These are phyloP conservation scores for Limenitis camilla DNA, from an alignment of 2,888 invertebrate genomes.

Conservation along the genomic window DNA sequence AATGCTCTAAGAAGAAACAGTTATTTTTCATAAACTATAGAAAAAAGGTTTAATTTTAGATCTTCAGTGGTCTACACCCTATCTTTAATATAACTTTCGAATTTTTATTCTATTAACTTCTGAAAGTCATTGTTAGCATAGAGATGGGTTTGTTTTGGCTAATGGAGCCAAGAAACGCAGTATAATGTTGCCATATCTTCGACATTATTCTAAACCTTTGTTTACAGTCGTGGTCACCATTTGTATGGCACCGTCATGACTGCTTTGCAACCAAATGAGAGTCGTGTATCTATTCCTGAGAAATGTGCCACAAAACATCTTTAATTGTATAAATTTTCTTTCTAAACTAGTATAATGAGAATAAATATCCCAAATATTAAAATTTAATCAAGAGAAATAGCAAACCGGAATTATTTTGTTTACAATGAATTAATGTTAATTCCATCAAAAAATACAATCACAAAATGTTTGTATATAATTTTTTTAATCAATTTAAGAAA, in stretches of 20 bases:
- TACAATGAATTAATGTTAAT: too few relatives aligned
- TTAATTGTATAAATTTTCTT: slow-evolving; percentile 18
- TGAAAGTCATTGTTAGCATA: slow-evolving; percentile 4
- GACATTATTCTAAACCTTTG: slow-evolving; percentile 14
- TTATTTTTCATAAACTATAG: too few relatives aligned
- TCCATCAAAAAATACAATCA: too few relatives aligned
- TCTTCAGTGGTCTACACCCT: too few relatives aligned
- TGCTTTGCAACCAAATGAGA: slow-evolving; percentile 11
- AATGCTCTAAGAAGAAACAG: too few relatives aligned
- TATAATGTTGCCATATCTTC: slow-evolving; percentile 3
- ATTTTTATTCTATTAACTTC: not conserved
- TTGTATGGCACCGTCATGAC: slow-evolving; percentile 12
- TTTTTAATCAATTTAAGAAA: too few relatives aligned
- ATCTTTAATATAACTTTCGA: not conserved
- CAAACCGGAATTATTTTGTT: too few relatives aligned
- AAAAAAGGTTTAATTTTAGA: not conserved
- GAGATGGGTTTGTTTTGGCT: slow-evolving; percentile 2
- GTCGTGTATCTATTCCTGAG: slow-evolving; percentile 1
- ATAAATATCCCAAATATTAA: not conserved
- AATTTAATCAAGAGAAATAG: too few relatives aligned
- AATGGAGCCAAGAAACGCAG: slow-evolving; percentile 3
- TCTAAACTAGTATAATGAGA: not conserved
- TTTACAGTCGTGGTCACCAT: slow-evolving; percentile 6
- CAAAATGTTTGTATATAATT: too few relatives aligned
- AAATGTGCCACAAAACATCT: slow-evolving; percentile 1